Conservation (phyloP, 1,140 invertebrate species). For the Drosophila azteca region DNA sequence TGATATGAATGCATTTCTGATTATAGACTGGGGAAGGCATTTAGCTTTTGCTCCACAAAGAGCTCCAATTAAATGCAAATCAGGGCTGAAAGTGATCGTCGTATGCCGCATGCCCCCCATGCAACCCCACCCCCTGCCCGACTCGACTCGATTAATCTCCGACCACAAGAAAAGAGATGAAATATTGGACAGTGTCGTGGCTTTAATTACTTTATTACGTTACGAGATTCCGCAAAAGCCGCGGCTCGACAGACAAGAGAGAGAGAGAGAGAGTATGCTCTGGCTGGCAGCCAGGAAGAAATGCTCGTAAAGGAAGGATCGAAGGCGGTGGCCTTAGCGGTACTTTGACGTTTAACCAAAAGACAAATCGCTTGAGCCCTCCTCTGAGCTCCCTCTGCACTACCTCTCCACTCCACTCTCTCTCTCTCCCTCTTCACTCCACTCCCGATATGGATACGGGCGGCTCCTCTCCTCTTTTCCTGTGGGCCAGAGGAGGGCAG, state of each 20-base stretch:
- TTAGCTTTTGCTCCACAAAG: too few species aligned
- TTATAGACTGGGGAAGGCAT: neutral
- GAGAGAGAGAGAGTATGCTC: neutral
- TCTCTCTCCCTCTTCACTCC: too few species aligned
- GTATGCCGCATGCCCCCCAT: neutral
- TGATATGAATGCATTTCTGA: slow-evolving; percentile 36
- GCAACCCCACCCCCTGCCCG: neutral
- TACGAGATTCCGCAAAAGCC: slow-evolving; percentile 10
- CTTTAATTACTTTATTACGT: slow-evolving; percentile 79
- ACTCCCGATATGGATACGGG: too few species aligned
- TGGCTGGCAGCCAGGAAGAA: neutral
- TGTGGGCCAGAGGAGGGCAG: too few species aligned
- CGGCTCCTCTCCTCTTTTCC: too few species aligned
- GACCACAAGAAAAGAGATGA: slow-evolving; percentile 42
- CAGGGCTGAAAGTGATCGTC: slow-evolving; percentile 15
- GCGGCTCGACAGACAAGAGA: too few species aligned
- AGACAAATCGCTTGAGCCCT: slow-evolving; percentile 72
- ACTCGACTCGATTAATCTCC: slow-evolving; percentile 55
- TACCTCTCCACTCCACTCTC: too few species aligned
- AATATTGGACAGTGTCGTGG: slow-evolving; percentile 70
- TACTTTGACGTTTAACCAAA: slow-evolving; percentile 66
- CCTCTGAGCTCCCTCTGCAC: neutral
- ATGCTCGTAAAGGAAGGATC: slow-evolving; percentile 17
- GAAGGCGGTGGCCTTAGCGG: slow-evolving; percentile 62
- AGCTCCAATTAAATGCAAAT: slow-evolving; percentile 62